Evolutionary conservation across 2,888 invertebrate species (phyloP), one percentile per base, ranked within the genome.

Genomic region (Hecatera dysodea): DNA sequence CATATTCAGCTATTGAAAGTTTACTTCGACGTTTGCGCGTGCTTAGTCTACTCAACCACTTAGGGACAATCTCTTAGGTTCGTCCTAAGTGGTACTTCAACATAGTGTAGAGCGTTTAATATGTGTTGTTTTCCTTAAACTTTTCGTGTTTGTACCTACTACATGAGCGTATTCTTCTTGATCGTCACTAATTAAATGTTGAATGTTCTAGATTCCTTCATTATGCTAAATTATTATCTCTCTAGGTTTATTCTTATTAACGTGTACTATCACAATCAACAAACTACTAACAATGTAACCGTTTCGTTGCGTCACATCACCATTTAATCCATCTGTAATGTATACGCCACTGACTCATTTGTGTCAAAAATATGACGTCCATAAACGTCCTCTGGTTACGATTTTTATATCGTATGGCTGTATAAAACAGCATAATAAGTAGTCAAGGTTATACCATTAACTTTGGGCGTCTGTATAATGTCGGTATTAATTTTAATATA

Each of bases 391-490:
- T 48, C 59, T n/a, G 6, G 59, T 60, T 70, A 48, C 42, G 36
- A 44, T 77, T 80, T 50, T 50, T 48, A 39, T 59, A 50, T 48
- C 27, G 48, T 22, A 64, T 33, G 17, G 19, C 36, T 74, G 63
- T 33, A 79, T 66, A 19, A 48, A 67, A 46, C 22, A 39, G 50
- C 44, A 24, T 52, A 46, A 63, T 56, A 55, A 29, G 52, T 39
- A 52, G 50, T 48, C 67, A 77, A 75, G 63, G 75, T 68, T 42
- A 68, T 17, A 27, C 1, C 56, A 48, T 50, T 61, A 62, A 59
- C 48, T 74, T 65, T 55, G 11, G 39, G 11, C 12, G 27, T 52
- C 27, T n/a, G 55, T 42, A 22, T 55, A 24, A 44, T 52, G 55
- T 48, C 8, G 12, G n/a, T 60, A 60, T 63, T 39, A 56, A 65